Base-by-base conservation (phyloP, 2,888 invertebrate genomes). In the Tholera decimalis region DNA sequence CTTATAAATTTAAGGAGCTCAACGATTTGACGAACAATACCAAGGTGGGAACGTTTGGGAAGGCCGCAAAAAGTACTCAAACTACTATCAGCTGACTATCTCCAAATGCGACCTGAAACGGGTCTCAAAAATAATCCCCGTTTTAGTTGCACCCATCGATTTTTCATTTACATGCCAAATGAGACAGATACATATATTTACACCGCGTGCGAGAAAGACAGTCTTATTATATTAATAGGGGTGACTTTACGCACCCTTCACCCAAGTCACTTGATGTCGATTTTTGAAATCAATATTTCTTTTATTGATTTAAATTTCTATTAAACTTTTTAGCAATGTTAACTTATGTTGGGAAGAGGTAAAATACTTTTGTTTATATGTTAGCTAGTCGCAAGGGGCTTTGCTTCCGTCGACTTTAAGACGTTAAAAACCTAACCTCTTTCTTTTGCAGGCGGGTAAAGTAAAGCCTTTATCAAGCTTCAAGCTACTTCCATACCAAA, bases 91-190 rank as follows among this genome's bases (percentile, higher is more conserved):
- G 41, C 4, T 41, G 20, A 11, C 1, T 28, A 2, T 47, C 28
- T n/a, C 18, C 11, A 28, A 47, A 28, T 6, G 18, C 26, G 11
- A 46, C 2, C 22, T 5, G 0, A 26, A 41, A 3, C 35, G 13
- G 35, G 54, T 51, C 43, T 35, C 22, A 53, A 76, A 76, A 59
- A 53, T 69, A 24, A 61, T 67, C 69, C 64, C 60, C n/a, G 11
- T 41, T 24, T 26, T 22, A 37, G 30, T n/a, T 75, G 67, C 66
- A 71, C 58, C 33, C 83, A 89, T 91, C 81, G 91, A 91, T 91
- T 91, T 89, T 91, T 90, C 88, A 91, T 92, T 91, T 91, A 88
- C 89, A 90, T 89, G 89, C 73, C 75, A 79, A 83, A 72, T 76
- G 89, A 87, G 89, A 91, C 71, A 64, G 83, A 54, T 20, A 59